phyloP scores from a whole-genome alignment of 2,888 invertebrate genomes.

The Amiota minor region DNA sequence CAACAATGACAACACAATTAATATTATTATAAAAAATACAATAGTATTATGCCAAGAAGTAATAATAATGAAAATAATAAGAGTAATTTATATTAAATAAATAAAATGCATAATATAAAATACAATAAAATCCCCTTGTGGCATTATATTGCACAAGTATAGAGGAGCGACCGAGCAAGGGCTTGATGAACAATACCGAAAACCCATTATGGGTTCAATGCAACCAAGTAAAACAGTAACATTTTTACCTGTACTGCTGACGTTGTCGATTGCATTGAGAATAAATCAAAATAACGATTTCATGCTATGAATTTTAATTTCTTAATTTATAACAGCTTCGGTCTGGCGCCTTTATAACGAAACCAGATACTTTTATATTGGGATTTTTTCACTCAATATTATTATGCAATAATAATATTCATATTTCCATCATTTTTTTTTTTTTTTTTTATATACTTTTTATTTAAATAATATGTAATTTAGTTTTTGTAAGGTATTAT shows the following conservation, averaged over 20 bases:
- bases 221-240: neutral
- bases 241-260: neutral
- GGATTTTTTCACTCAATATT: neutral
- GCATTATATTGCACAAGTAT: no score
- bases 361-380: neutral
- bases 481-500: no score
- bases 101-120: neutral
- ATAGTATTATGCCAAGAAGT: neutral
- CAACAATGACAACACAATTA: neutral
- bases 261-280: neutral
- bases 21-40: no score
- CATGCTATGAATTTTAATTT: slow-evolving; percentile 56
- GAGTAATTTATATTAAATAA: slow-evolving; percentile 12
- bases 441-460: neutral
- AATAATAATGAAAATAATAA: neutral
- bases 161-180: no score
- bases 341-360: neutral
- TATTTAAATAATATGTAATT: neutral
- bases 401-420: slow-evolving; percentile 2
- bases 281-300: slow-evolving; percentile 39
- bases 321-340: slow-evolving; percentile 44
- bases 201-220: no score
- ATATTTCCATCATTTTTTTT: neutral
- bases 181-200: no score
- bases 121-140: neutral